Percentiles rank a stretch among this genome's conserved stretches.
These are phyloP conservation scores for Caenorhabditis becei DNA, from an alignment of 2,888 invertebrate species.

Conservation along the genomic window DNA sequence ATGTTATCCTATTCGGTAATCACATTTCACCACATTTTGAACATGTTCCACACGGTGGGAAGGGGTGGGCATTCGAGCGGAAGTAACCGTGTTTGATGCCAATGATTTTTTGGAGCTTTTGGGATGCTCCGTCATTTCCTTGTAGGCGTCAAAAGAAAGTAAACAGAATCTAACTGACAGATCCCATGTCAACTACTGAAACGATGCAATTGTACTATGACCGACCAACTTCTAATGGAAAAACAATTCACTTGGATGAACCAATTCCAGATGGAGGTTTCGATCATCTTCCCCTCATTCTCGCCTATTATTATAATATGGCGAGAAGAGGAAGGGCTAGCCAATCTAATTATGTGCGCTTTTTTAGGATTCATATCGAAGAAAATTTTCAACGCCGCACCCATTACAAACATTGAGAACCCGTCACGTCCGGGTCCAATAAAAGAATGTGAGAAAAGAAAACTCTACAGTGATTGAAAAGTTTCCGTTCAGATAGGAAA, in stretches of 20 bases:
- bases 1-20: constrained; percentile 75
- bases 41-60: constrained; percentile 5
- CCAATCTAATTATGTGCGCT: constrained; percentile 19
- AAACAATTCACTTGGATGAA: constrained; percentile 72
- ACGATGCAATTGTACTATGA: constrained; percentile 77
- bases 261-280: constrained; percentile 75
- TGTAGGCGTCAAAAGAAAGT: neutral
- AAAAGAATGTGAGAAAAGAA: constrained; percentile 66
- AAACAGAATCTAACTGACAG: constrained; percentile 42
- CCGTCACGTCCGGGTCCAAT: constrained; percentile 64
- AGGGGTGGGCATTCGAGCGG: constrained; percentile 30
- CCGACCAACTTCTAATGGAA: constrained; percentile 69
- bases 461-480: too few relatives aligned
- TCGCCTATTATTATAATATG: constrained; percentile 1
- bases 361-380: constrained; percentile 72
- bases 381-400: constrained; percentile 70
- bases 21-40: constrained; percentile 33
- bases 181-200: constrained; percentile 72
- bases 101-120: constrained; percentile 16
- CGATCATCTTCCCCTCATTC: neutral
- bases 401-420: constrained; percentile 69
- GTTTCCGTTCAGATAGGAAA: constrained; percentile 65
- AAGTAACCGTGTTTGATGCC: constrained; percentile 17
- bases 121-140: neutral
- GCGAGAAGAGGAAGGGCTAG: neutral